Base-by-base conservation (phyloP, 92 coral and sea anemone species). In the Micromussa lordhowensis region DNA sequence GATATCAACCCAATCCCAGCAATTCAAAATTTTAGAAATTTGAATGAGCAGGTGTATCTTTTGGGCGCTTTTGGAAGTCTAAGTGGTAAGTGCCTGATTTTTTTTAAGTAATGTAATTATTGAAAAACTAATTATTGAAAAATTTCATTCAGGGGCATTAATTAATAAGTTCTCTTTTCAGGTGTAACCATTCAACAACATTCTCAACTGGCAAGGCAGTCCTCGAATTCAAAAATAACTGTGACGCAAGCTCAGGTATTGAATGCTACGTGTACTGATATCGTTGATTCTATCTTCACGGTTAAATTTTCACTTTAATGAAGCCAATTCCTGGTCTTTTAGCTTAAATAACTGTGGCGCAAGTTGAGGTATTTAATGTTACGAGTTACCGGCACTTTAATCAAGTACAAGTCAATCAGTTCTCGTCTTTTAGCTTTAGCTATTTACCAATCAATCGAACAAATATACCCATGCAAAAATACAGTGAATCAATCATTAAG, bases 41-140 rank as follows among this genome's bases (percentile, higher is more conserved):
- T 84, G 30, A 32, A 74, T 53, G 30, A 8, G 3, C 35, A 53
- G 3, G 77, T 54, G 54, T 84, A 53, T 13, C 80, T 84, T 18
- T 30, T 85, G 48, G 88, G 80, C 26, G 88, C 88, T 13, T 32
- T 59, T 44, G 88, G 88, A 85, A 30, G 31, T 22, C 6, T 80
- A 18, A 35, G 0, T 22, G 74, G 84, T 80, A 36, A 34, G 83
- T 24, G 68, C 68, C 22, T 57, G 15, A 8, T 53, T 53, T 53
- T 3, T 53, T 3, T 3, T 53, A 3, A 53, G 63, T 16, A 16
- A 57, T 15, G 63, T 57, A 16, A 57, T 0, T 57, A 54, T 1
- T 13, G 54, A n/a, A n/a, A n/a, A n/a, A n/a, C 54, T 57, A 57
- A 57, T 19, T 57, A 17, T 19, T 57, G 63, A 57, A 12, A 54